Conservation (phyloP, 2,113 vertebrate species). For the Hippocampus abdominalis region DNA sequence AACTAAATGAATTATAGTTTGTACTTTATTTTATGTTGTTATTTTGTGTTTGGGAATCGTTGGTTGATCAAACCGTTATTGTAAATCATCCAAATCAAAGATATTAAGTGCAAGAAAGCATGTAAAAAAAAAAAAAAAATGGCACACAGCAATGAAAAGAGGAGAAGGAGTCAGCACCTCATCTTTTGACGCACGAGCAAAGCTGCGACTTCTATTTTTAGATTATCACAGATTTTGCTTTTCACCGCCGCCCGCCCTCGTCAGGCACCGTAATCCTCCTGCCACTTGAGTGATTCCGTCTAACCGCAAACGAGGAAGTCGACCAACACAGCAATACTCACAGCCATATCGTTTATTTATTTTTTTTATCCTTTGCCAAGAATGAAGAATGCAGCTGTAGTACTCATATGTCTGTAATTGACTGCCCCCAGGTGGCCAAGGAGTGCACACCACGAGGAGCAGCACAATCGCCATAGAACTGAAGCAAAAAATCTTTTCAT, state of each 20-base stretch:
- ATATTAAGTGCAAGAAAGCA: no score
- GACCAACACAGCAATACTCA: neutral
- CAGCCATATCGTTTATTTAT: neutral
- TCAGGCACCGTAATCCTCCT: neutral
- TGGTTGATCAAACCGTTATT: no score
- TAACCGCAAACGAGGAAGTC: neutral
- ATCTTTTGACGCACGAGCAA: neutral
- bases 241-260: neutral
- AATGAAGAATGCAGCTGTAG: neutral
- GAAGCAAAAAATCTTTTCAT: no score
- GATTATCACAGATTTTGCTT: neutral
- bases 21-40: no score
- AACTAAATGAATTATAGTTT: no score
- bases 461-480: neutral
- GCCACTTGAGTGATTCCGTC: neutral
- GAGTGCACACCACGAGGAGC: neutral
- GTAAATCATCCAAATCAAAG: no score
- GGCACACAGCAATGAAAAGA: neutral
- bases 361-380: neutral
- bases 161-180: neutral
- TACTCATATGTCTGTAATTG: neutral
- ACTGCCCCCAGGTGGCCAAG: neutral
- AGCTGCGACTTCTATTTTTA: slow-evolving; percentile 1
- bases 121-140: neutral
- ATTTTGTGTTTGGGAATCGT: no score